Evolutionary conservation across 2,888 invertebrate species (phyloP).

Genomic region (Lasioglossum morio): DNA sequence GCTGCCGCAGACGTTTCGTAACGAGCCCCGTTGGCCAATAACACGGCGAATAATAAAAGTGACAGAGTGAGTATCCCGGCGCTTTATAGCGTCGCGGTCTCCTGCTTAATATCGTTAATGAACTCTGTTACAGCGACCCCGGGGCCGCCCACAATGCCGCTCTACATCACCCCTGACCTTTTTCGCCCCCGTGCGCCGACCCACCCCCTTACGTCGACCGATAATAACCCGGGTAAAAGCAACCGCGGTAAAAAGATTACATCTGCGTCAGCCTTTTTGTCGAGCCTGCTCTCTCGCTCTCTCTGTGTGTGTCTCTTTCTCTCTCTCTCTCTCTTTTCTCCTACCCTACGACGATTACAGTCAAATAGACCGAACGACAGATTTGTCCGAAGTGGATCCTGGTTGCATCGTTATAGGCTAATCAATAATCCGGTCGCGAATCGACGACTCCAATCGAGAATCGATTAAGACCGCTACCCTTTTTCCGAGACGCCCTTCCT

Average conservation of each 20-base stretch:
- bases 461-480: background rate
- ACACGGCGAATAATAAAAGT: slow-evolving; percentile 52
- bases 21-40: background rate
- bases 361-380: background rate
- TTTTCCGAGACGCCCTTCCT: background rate
- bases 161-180: slow-evolving; percentile 64
- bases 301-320: too few species aligned
- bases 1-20: background rate
- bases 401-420: background rate
- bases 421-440: background rate
- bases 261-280: slow-evolving; percentile 31
- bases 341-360: slow-evolving; percentile 17
- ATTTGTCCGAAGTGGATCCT: slow-evolving; percentile 29
- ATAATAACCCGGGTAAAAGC: slow-evolving; percentile 54
- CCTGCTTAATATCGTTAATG: slow-evolving; percentile 68
- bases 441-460: background rate
- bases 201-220: slow-evolving; percentile 31
- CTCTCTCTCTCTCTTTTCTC: background rate
- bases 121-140: slow-evolving; percentile 59
- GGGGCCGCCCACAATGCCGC: slow-evolving; percentile 32
- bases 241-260: slow-evolving; percentile 51
- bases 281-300: background rate
- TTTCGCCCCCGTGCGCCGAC: slow-evolving; percentile 34
- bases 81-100: slow-evolving; percentile 49
- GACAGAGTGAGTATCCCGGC: slow-evolving; percentile 26